Conservation (phyloP, 1,140 invertebrate genomes). For the Hylaeus anthracinus region DNA sequence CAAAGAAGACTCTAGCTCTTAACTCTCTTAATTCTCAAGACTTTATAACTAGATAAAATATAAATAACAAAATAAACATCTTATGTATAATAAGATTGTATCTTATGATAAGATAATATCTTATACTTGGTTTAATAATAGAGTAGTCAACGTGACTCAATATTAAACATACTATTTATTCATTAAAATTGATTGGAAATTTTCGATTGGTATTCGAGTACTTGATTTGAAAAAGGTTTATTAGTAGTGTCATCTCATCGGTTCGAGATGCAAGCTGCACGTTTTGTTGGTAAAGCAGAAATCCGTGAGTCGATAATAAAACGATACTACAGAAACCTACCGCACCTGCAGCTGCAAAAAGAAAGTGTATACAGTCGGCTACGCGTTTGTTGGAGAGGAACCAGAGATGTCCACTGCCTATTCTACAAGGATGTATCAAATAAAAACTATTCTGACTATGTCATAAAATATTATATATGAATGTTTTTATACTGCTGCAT, state of each 20-base stretch:
- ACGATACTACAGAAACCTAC: slow-evolving; percentile 35
- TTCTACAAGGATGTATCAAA: background rate
- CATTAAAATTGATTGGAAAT: background rate
- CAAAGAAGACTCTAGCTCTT: too few relatives aligned
- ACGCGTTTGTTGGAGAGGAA: background rate
- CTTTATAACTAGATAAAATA: too few relatives aligned
- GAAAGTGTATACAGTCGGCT: slow-evolving; percentile 47
- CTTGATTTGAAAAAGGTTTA: slow-evolving; percentile 21
- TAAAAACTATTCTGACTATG: too few relatives aligned
- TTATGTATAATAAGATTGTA: too few relatives aligned
- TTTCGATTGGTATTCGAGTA: background rate
- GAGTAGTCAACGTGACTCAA: too few relatives aligned
- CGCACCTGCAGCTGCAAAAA: slow-evolving; percentile 33
- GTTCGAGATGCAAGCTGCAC: slow-evolving; percentile 1
- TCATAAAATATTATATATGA: too few relatives aligned
- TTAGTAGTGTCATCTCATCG: slow-evolving; percentile 72
- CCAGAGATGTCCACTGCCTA: background rate
- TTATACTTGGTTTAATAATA: too few relatives aligned
- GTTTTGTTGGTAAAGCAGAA: slow-evolving; percentile 55
- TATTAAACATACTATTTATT: background rate
- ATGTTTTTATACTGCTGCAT: too few relatives aligned
- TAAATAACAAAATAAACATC: too few relatives aligned
- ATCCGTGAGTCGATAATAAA: slow-evolving; percentile 40
- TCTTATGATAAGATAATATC: too few relatives aligned
- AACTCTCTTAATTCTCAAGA: too few relatives aligned